These are phyloP conservation scores for Caloenas nicobarica DNA, from an alignment of 2,113 vertebrate genomes.

Conservation along the genomic window DNA sequence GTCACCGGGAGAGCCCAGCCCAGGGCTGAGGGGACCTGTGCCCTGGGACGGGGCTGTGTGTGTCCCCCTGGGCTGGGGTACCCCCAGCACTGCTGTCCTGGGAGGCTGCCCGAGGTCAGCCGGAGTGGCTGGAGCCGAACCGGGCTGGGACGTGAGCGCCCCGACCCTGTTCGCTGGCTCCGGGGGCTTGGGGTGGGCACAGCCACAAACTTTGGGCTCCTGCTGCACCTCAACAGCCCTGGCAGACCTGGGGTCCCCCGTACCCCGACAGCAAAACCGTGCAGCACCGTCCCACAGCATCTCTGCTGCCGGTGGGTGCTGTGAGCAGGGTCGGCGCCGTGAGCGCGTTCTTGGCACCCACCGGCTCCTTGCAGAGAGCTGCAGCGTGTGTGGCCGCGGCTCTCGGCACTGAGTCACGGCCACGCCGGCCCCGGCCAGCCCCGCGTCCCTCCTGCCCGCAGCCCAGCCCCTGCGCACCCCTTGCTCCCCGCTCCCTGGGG, in stretches of 20 bases:
- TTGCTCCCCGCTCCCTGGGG: fast-evolving
- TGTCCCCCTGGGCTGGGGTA: fast-evolving
- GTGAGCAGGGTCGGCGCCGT: fast-evolving
- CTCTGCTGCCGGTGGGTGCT: too few species aligned
- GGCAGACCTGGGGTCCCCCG: not conserved
- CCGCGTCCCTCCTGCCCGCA: fast-evolving
- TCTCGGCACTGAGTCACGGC: not conserved
- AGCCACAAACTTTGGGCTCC: fast-evolving
- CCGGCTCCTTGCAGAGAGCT: not conserved
- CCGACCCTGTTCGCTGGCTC: not conserved
- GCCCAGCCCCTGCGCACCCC: fast-evolving
- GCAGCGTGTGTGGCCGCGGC: not conserved
- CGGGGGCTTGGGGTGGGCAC: fast-evolving
- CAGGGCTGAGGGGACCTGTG: not conserved
- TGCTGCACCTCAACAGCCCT: fast-evolving
- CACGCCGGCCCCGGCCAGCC: too few species aligned
- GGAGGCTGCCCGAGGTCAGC: not conserved
- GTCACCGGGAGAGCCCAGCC: fast-evolving
- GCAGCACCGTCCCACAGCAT: too few species aligned
- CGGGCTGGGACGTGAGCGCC: not conserved
- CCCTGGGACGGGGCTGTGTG: fast-evolving
- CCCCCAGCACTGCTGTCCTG: not conserved
- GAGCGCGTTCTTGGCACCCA: not conserved
- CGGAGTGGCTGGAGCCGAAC: not conserved
- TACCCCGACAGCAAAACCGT: not conserved